phyloP scores from a whole-genome alignment of 1,140 invertebrate species.

The Anthonomus grandis region DNA sequence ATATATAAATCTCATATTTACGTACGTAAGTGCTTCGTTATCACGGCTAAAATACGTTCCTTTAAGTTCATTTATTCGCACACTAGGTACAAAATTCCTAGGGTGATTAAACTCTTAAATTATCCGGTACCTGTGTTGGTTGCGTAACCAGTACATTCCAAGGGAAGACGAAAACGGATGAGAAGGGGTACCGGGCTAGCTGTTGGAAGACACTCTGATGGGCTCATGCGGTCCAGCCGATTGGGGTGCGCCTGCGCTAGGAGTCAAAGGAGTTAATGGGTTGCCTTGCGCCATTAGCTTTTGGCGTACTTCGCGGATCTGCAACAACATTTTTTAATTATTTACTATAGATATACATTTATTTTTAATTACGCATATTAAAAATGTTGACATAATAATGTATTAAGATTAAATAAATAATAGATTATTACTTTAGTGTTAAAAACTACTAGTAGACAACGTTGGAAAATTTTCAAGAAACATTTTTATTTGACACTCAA shows the following conservation, averaged over 20 bases:
- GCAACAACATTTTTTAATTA: constrained; percentile 1
- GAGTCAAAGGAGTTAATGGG: constrained; percentile 54
- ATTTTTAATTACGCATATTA: too few relatives aligned
- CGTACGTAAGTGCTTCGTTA: neutral
- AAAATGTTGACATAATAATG: too few relatives aligned
- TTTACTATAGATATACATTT: neutral
- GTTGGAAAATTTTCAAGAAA: too few relatives aligned
- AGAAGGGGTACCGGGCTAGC: constrained; percentile 43
- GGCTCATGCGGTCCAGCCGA: constrained; percentile 45
- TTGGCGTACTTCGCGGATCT: constrained; percentile 93
- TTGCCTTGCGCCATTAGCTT: constrained; percentile 79
- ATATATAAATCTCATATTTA: neutral
- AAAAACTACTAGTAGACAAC: too few relatives aligned
- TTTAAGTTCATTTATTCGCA: neutral
- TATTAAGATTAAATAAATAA: too few relatives aligned
- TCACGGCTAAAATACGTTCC: neutral
- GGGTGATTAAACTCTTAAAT: neutral
- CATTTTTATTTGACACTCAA: too few relatives aligned
- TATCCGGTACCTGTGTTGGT: constrained; percentile 1
- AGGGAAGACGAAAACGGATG: constrained; percentile 43
- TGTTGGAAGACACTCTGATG: constrained; percentile 42
- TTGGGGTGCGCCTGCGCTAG: constrained; percentile 54
- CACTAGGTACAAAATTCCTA: too few relatives aligned
- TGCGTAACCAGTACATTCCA: neutral
- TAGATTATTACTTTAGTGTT: too few relatives aligned